These are phyloP conservation scores for Silurus glanis DNA, from an alignment of 2,113 vertebrate genomes.

Conservation along the genomic window DNA sequence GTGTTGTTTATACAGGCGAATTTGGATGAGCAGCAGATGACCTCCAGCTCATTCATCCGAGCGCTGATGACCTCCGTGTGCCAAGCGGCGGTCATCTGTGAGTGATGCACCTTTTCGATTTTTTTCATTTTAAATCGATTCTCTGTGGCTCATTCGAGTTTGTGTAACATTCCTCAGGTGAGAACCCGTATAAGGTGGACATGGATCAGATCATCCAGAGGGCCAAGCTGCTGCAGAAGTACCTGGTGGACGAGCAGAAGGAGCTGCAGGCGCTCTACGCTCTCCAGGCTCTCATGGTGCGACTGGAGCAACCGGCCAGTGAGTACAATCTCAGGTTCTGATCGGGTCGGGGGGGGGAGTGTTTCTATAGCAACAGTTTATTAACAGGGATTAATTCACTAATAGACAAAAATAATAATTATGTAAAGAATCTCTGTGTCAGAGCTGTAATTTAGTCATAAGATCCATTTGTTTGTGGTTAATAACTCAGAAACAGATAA, in stretches of 20 bases:
- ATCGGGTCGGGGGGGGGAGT: too few relatives aligned
- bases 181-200: slow-evolving; percentile 84
- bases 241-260: slow-evolving; percentile 85
- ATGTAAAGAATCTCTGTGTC: too few relatives aligned
- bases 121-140: neutral
- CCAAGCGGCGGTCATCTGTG: slow-evolving; percentile 89
- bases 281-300: slow-evolving; percentile 92
- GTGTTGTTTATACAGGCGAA: slow-evolving; percentile 74
- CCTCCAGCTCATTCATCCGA: slow-evolving; percentile 82
- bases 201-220: slow-evolving; percentile 75
- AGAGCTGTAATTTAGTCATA: too few relatives aligned
- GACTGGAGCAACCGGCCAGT: slow-evolving; percentile 96
- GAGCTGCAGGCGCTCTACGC: slow-evolving; percentile 95
- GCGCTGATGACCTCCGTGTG: slow-evolving; percentile 91
- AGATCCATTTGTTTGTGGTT: too few relatives aligned
- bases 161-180: slow-evolving; percentile 69
- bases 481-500: too few relatives aligned
- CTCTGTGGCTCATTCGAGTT: neutral
- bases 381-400: too few relatives aligned
- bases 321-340: slow-evolving; percentile 63
- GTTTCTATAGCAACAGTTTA: too few relatives aligned
- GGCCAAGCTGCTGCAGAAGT: slow-evolving; percentile 88
- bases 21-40: slow-evolving; percentile 82
- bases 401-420: too few relatives aligned
- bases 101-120: slow-evolving; percentile 57